phyloP scores from a whole-genome alignment of 2,113 vertebrate species.

The Indicator maculatus region DNA sequence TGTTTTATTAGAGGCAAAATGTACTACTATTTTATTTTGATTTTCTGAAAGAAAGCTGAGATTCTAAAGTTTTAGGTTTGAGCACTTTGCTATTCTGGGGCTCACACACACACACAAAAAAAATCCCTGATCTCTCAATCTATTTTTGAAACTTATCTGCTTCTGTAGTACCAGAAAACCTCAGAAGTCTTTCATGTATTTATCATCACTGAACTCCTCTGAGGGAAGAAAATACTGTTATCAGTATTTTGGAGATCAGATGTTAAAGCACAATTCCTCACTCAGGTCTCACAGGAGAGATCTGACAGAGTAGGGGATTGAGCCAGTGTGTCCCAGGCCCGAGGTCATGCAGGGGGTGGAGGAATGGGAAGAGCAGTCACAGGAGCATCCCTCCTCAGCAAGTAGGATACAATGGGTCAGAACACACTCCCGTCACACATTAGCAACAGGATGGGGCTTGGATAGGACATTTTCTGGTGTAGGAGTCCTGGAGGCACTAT shows the following conservation, averaged over 20 bases:
- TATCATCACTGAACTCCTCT: neutral
- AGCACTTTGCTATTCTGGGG: neutral
- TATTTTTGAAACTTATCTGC: neutral
- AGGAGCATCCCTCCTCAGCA: neutral
- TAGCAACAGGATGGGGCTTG: neutral
- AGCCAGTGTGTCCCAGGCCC: neutral
- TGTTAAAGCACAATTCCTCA: neutral
- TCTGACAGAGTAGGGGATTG: neutral
- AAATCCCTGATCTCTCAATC: neutral
- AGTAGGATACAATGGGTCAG: neutral
- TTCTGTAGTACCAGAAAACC: neutral
- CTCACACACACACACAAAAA: neutral
- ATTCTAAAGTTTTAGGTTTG: neutral
- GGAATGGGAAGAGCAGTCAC: neutral
- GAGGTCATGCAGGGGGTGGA: accelerated
- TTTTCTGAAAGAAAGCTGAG: slow-evolving; percentile 1
- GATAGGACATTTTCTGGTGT: neutral
- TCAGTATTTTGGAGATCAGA: neutral
- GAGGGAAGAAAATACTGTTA: neutral
- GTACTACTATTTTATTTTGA: neutral
- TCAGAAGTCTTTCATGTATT: neutral
- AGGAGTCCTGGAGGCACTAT: accelerated
- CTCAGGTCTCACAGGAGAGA: accelerated
- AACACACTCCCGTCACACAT: neutral
- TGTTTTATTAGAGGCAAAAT: slow-evolving; percentile 43